Conservation (phyloP, 2,113 vertebrate species). For the Psettodes erumei region DNA sequence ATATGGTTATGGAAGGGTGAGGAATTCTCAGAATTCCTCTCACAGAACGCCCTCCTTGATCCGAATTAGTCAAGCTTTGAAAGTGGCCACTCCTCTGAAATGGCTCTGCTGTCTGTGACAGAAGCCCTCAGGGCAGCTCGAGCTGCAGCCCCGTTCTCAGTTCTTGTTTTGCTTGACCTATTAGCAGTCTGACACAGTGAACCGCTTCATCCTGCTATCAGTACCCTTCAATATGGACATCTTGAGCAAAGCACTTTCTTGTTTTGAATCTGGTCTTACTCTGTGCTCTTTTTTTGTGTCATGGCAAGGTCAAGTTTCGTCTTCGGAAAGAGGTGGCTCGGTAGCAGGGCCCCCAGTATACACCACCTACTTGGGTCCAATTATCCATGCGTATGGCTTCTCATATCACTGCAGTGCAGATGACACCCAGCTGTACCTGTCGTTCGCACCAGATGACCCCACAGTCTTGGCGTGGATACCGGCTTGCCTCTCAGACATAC, state of each 20-base stretch:
- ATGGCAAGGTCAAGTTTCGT: neutral
- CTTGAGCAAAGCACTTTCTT: neutral
- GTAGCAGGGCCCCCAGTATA: no score
- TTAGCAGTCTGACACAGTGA: neutral
- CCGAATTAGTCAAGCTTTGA: neutral
- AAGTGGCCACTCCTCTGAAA: neutral
- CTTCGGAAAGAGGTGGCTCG: no score
- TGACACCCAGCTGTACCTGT: no score
- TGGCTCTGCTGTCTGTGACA: conserved; percentile 1
- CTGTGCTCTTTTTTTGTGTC: neutral
- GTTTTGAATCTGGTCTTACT: neutral
- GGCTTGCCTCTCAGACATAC: no score
- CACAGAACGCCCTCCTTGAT: neutral
- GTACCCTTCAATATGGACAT: neutral
- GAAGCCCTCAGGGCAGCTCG: neutral
- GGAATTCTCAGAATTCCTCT: neutral
- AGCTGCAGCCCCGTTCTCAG: neutral
- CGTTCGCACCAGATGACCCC: neutral
- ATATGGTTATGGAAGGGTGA: neutral
- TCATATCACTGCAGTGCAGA: neutral
- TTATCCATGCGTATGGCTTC: neutral
- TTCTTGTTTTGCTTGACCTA: neutral
- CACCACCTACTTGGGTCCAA: neutral
- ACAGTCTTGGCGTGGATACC: no score
- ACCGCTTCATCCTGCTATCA: neutral